Conservation (phyloP, 2,113 vertebrate species). For the Stegastes partitus region DNA sequence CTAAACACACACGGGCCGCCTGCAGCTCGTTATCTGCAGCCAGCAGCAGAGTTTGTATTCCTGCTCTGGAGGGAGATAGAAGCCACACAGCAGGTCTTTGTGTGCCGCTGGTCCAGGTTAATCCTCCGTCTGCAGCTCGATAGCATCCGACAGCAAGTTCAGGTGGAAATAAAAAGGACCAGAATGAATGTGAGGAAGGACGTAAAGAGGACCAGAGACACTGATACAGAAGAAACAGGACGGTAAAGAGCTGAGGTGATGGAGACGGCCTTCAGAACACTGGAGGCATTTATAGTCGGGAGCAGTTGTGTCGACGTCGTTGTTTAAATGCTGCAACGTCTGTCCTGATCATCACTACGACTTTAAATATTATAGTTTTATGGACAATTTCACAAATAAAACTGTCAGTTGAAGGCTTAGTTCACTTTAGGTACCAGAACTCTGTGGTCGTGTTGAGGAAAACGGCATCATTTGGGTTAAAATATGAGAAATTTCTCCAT, state of each 20-base stretch:
- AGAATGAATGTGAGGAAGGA: background rate
- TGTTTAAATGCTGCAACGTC: no score
- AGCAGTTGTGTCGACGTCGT: no score
- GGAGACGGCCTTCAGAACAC: no score
- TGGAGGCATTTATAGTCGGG: no score
- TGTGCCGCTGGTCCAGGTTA: conserved; percentile 5
- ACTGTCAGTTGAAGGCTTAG: no score
- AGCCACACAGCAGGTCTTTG: background rate
- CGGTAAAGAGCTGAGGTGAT: background rate
- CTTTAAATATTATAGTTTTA: no score
- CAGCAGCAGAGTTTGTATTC: conserved; percentile 28
- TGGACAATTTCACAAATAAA: no score
- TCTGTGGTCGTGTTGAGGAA: no score
- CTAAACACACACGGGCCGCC: background rate
- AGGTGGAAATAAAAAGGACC: background rate
- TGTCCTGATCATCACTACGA: no score
- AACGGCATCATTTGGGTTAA: no score
- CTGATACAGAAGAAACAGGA: background rate
- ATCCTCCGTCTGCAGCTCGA: conserved; percentile 8
- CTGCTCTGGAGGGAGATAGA: conserved; percentile 4
- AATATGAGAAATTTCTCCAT: no score
- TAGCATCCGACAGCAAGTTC: background rate
- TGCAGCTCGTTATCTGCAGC: conserved; percentile 28
- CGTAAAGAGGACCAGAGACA: background rate
- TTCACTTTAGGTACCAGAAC: no score